Evolutionary conservation across 2,888 invertebrate genomes (phyloP), one percentile per base, ranked within the genome.

Genomic region (Anorthoa munda): DNA sequence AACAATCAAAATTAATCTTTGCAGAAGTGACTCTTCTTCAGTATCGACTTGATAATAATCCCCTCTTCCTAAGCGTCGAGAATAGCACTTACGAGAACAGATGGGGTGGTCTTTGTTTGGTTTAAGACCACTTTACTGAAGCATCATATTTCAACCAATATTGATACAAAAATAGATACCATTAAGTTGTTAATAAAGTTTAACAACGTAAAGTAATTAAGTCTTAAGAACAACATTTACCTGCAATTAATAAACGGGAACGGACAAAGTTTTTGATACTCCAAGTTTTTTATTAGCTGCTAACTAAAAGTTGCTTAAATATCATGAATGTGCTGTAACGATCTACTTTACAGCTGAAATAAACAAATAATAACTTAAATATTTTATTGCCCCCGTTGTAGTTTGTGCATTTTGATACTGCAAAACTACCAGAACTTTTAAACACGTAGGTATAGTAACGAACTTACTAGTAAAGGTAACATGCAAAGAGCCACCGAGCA

Each of bases 121-220:
- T 48, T 53, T 23, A 9, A 48, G 39, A 75, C n/a, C 53, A 48
- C 46, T 53, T 74, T 18, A 46, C 2, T 61, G 21, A 21, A 50
- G 56, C 18, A 56, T 63, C 48, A 75, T 39, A 64, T 53, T 74
- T 64, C 51, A 51, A 21, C 7, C 18, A 74, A 48, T 59, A 59
- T 53, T 51, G 45, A 60, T 4, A 50, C 26, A 56, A 51, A 26
- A 18, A 45, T 73, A 15, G 21, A 74, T 58, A 31, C 21, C 1
- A 51, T 31, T 39, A 9, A 39, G 7, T 39, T 39, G 9, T 39
- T 39, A 39, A 39, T 39, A 39, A 39, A 39, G 39, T 39, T 39
- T 39, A 39, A 9, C 39, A 39, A 39, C 39, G 39, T 9, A 9
- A 9, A 39, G 39, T 39, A 9, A 39, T 7, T 39, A 0, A 0